Evolutionary conservation across 2,888 invertebrate species (phyloP), one percentile per base, ranked within the genome.

Genomic region (Cheilosia pagana): DNA sequence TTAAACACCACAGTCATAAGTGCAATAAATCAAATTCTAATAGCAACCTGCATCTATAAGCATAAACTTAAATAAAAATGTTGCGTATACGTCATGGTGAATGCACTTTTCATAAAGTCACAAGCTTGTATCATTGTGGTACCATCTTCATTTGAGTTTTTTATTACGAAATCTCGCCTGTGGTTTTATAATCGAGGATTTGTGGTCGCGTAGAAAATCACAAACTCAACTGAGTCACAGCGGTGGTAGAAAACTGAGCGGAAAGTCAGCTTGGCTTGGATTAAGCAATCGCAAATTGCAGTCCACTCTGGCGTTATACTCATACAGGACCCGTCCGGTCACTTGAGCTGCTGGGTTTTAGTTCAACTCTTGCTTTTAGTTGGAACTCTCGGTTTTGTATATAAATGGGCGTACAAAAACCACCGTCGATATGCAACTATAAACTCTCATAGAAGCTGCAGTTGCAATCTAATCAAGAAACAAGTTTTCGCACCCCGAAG

Each of bases 331-430:
- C 78, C 55, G 71, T 71, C 39, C 4, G 10, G 45, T 59, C 21
- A 53, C 50, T 52, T 6, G 3, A 43, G 5, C 12, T 35, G 4
- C 7, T 31, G 62, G 25, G 71, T 55, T 53, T 35, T 25, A 48
- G 12, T 35, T n/a, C 55, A 68, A 74, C 82, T 78, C 62, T 83
- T 82, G 60, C 71, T 82, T 82, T 77, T 39, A 77, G 39, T 39
- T 76, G 10, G 8, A 52, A 53, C 45, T 55, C 60, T 55, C 60
- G 16, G 43, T 75, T 67, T 67, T 31, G 59, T 45, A 4, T 12
- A 45, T 55, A 57, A 67, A 78, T 71, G 45, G 41, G 8, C 21
- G 31, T 65, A 48, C 16, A 55, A 60, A 39, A 41, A 52, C 10
- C 25, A 31, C 68, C 7, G 31, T 23, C 35, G 31, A 53, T 12